These are phyloP conservation scores for Oophaga sylvatica DNA, from an alignment of 2,797 vertebrate species.

Conservation along the genomic window DNA sequence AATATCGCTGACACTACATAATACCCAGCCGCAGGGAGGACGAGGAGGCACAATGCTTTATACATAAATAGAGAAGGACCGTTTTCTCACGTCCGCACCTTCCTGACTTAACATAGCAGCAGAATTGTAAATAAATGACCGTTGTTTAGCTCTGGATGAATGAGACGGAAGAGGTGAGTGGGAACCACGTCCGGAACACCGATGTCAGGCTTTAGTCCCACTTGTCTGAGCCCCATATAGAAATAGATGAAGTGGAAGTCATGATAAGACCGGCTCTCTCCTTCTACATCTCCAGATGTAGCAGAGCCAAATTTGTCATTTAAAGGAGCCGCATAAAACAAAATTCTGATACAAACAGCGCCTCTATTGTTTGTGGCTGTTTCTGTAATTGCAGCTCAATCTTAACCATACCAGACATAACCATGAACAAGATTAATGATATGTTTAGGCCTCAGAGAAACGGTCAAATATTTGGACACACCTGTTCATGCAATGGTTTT, in stretches of 20 bases:
- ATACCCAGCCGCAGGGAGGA: slow-evolving; percentile 7
- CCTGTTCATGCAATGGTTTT: too few species aligned
- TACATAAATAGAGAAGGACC: slow-evolving; percentile 12
- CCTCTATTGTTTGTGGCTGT: background rate
- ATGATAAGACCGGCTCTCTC: background rate
- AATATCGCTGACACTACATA: slow-evolving; percentile 17
- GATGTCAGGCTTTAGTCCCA: background rate
- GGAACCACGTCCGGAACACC: background rate
- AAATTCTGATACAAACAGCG: background rate
- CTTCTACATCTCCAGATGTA: background rate
- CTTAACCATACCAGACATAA: background rate
- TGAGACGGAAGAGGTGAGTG: background rate
- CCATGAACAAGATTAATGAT: background rate
- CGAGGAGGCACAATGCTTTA: background rate
- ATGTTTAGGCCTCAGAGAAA: too few species aligned
- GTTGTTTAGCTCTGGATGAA: background rate
- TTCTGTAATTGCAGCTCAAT: background rate
- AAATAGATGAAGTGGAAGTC: background rate
- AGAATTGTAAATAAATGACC: background rate
- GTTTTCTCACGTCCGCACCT: slow-evolving; percentile 14
- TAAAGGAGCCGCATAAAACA: background rate
- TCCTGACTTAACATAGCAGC: slow-evolving; percentile 24
- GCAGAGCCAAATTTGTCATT: background rate
- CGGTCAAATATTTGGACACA: too few species aligned
- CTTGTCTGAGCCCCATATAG: background rate